phyloP scores from a whole-genome alignment of 2,797 vertebrate species.

The Poeciliopsis paucimaculata region DNA sequence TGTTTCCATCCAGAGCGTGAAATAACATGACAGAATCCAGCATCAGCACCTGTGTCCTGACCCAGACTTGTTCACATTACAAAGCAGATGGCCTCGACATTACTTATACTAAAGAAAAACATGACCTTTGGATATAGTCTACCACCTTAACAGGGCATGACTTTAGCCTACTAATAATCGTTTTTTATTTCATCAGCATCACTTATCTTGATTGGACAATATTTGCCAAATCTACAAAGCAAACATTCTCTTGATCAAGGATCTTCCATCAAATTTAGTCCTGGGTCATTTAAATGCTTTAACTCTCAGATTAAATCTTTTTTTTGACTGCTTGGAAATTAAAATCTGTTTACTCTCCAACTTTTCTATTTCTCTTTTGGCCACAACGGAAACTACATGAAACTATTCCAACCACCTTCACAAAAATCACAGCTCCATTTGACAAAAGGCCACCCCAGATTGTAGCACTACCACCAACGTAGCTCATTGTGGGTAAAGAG shows the following conservation, averaged over 20 bases:
- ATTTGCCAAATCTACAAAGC: no score
- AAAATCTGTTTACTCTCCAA: no score
- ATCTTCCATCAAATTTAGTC: no score
- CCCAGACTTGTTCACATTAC: constrained; percentile 42
- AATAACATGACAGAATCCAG: constrained; percentile 52
- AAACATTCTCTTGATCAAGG: no score
- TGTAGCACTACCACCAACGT: neutral
- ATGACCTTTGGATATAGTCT: constrained; percentile 27
- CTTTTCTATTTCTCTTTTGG: neutral
- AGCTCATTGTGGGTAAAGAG: neutral
- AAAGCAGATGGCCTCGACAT: constrained; percentile 13
- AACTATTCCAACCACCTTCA: neutral
- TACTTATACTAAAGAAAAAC: constrained; percentile 29
- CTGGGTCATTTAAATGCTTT: neutral
- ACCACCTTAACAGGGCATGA: constrained; percentile 18
- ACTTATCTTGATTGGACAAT: no score
- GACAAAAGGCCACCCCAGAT: neutral
- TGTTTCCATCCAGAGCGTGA: constrained; percentile 39
- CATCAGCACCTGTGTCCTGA: constrained; percentile 42
- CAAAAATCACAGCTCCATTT: neutral
- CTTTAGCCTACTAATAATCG: constrained; percentile 19
- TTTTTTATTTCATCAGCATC: neutral
- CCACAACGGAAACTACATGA: neutral
- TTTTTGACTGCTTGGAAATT: neutral
- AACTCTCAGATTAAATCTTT: neutral